Evolutionary conservation across 2,113 vertebrate genomes (phyloP), one percentile per base, ranked within the genome.

Genomic region (Chaetura pelagica): DNA sequence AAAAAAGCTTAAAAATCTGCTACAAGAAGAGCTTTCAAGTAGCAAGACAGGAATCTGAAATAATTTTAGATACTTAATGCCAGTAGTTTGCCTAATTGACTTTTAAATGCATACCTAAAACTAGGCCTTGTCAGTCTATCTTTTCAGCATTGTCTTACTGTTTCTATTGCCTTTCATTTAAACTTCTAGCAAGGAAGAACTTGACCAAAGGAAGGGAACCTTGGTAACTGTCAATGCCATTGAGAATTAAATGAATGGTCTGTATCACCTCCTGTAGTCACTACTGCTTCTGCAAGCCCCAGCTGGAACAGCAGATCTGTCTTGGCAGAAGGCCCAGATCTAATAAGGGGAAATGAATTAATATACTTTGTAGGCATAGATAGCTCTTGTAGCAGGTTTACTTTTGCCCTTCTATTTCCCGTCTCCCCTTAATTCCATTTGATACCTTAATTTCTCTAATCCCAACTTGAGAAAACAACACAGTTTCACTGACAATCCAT

Each of bases 31-130:
- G 44, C 34, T 84, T 84, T 92, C 52, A 74, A 89, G 90, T 7
- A 77, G 55, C 57, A 86, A 95, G 68, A 84, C n/a, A 67, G 48
- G 48, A 51, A 92, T 44, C 48, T 71, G 68, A 96, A 95, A 84
- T 59, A 84, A 92, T 93, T 95, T 92, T 89, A 84, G 86, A 92
- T 92, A 83, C 17, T 46, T 77, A 79, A 94, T 77, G 72, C 35
- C 71, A 85, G 63, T 24, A 88, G 67, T 85, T 83, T 88, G 75
- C 59, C 55, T 85, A 90, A 93, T 49, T 90, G 79, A 96, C 87
- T 94, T 95, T 94, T 80, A 95, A 93, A 97, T 90, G 35, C 46
- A 32, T 61, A 66, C 71, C 67, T 87, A 93, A 92, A 96, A 69
- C 91, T 51, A 87, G 69, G 64, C 61, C 64, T 84, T 86, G 79